phyloP scores from a whole-genome alignment of 1,140 invertebrate genomes.

The Papilio glaucus region DNA sequence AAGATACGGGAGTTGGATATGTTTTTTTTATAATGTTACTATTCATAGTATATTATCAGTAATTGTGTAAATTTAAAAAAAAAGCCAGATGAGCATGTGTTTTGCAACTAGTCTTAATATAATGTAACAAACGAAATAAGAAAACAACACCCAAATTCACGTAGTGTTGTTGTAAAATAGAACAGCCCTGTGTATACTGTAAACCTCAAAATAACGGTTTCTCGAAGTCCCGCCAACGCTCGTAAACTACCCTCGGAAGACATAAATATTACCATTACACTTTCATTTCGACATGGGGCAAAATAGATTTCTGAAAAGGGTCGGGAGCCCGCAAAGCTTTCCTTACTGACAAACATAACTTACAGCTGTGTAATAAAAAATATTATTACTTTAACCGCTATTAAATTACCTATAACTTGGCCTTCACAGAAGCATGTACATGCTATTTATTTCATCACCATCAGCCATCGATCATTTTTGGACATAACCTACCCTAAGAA shows the following conservation, averaged over 20 bases:
- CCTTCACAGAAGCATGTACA: no score
- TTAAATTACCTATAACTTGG: neutral
- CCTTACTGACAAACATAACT: neutral
- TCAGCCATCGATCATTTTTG: no score
- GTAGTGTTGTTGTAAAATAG: neutral
- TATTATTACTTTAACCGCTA: neutral
- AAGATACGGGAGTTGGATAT: no score
- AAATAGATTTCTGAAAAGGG: conserved; percentile 24
- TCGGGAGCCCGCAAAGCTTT: neutral
- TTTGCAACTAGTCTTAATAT: no score
- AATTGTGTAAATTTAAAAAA: no score
- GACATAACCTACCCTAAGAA: no score
- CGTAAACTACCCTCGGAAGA: conserved; percentile 25
- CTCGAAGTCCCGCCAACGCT: neutral
- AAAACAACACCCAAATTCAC: no score
- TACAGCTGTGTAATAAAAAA: conserved; percentile 15
- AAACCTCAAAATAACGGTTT: conserved; percentile 17
- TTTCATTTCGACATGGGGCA: conserved; percentile 22
- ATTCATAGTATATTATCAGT: no score
- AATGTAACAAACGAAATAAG: no score
- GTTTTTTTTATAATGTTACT: no score
- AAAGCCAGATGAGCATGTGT: no score
- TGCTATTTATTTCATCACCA: no score
- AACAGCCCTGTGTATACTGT: neutral
- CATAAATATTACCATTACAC: conserved; percentile 20